A percentile compares a stretch with the other conserved stretches of the same genome.
Conservation (phyloP, 2,888 invertebrate species). For the Nyleta sp. region DNA sequence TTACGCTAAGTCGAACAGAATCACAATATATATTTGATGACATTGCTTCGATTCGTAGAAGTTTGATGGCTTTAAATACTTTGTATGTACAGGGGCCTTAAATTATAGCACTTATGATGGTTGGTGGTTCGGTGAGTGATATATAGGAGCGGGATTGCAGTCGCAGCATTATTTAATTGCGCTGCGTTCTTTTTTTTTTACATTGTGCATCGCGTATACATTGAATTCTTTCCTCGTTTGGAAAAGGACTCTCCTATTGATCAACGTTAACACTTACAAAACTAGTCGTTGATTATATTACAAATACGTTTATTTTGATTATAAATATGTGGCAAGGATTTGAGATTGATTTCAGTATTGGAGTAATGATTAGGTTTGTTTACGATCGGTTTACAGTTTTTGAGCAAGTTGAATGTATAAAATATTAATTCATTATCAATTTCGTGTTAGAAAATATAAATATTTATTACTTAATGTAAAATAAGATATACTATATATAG, state of each 20-base stretch:
- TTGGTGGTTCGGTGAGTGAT: constrained; percentile 14
- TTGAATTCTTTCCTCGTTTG: constrained; percentile 5
- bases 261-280: constrained; percentile 25
- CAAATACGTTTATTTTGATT: constrained; percentile 23
- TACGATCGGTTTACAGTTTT: not conserved
- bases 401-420: no score
- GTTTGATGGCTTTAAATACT: constrained; percentile 41
- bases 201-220: constrained; percentile 40
- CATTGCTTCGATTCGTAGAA: constrained; percentile 19
- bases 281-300: constrained; percentile 26
- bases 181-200: no score
- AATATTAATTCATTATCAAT: no score
- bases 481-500: constrained; percentile 9
- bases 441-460: no score
- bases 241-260: constrained; percentile 5
- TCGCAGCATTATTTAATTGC: constrained; percentile 25
- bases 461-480: no score
- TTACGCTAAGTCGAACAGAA: no score
- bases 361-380: no score
- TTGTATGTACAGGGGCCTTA: constrained; percentile 37
- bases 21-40: no score
- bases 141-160: constrained; percentile 1
- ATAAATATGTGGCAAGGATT: constrained; percentile 18
- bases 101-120: constrained; percentile 28
- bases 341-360: no score